Conservation (phyloP, 2,797 vertebrate species). For the Anguilla megastoma region DNA sequence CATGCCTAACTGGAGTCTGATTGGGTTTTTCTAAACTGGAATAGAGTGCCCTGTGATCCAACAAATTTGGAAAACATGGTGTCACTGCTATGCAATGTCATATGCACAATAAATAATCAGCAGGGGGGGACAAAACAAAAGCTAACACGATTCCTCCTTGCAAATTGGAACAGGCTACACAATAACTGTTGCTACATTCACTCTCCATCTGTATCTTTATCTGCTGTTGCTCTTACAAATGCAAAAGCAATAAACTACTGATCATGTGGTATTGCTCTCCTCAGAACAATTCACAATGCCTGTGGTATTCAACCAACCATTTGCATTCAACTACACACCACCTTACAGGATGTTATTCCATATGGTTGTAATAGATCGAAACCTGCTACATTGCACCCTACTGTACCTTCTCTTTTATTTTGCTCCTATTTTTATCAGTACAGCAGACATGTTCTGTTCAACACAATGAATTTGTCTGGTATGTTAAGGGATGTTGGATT, state of each 20-base stretch:
- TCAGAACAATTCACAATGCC: not conserved
- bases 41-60: not conserved
- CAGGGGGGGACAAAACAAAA: not conserved
- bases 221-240: not conserved
- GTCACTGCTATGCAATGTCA: not conserved
- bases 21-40: not conserved
- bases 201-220: not conserved
- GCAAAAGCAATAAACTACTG: not conserved
- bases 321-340: not conserved
- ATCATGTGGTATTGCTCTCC: not conserved
- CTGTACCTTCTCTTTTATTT: not conserved
- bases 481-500: not conserved
- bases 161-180: not conserved
- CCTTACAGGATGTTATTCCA: not conserved
- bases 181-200: not conserved
- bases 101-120: not conserved
- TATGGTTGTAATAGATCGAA: not conserved
- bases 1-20: not conserved
- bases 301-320: not conserved
- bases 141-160: not conserved
- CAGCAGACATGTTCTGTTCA: not conserved
- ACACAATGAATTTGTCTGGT: not conserved
- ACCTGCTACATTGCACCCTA: conserved; percentile 1
- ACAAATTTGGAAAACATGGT: not conserved
- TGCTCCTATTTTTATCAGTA: not conserved